These are phyloP conservation scores for Hirudo medicinalis DNA, from an alignment of 1,140 invertebrate genomes.

Conservation along the genomic window DNA sequence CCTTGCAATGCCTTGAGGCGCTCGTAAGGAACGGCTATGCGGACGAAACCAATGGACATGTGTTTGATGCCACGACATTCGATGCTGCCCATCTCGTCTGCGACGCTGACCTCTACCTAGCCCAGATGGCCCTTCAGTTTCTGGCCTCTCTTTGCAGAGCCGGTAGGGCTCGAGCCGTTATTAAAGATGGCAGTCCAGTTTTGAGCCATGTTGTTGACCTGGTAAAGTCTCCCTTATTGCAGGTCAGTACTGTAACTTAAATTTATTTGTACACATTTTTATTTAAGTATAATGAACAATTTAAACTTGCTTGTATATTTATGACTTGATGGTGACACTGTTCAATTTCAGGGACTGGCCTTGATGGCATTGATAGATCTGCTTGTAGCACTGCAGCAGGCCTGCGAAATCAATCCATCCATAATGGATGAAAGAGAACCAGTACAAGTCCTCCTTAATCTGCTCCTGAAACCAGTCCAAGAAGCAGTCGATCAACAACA, in stretches of 20 bases:
- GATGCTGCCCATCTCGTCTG: constrained; percentile 78
- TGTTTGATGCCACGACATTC: constrained; percentile 61
- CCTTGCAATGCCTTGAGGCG: constrained; percentile 75
- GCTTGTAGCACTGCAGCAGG: not conserved
- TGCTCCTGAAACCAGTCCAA: not conserved
- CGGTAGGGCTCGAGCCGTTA: constrained; percentile 37
- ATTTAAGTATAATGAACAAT: no score
- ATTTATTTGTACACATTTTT: constrained; percentile 26
- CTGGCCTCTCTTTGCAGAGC: constrained; percentile 43
- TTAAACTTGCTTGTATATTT: no score
- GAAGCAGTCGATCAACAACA: not conserved
- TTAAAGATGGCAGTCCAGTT: constrained; percentile 37
- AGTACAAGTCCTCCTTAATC: not conserved
- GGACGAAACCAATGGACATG: constrained; percentile 39
- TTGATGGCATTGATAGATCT: not conserved
- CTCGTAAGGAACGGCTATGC: constrained; percentile 47
- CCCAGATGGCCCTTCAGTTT: constrained; percentile 46
- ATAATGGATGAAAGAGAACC: not conserved
- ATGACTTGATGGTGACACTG: no score
- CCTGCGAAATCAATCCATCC: not conserved
- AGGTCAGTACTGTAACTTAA: constrained; percentile 36
- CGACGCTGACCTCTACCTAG: constrained; percentile 87
- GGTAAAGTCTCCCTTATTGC: constrained; percentile 77
- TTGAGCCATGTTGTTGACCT: constrained; percentile 72
- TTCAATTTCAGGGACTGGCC: not conserved